Evolutionary conservation across 2,888 invertebrate genomes (phyloP).

Genomic region (Drosophila putrida): DNA sequence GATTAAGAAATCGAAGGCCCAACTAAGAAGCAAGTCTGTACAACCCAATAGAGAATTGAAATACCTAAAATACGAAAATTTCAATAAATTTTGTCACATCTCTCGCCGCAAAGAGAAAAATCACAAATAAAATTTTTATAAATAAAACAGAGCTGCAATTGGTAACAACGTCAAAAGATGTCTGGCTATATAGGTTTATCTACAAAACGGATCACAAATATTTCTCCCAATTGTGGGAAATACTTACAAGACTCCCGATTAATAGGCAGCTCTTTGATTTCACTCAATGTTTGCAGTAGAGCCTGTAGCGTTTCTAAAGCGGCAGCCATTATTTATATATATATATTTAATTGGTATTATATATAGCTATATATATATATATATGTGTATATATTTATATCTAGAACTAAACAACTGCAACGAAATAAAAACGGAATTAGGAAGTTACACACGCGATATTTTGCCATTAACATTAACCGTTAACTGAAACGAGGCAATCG

Average conservation of each 20-base stretch:
- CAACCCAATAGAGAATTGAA: background rate
- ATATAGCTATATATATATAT: conserved; percentile 30
- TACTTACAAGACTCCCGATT: conserved; percentile 83
- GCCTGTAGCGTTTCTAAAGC: conserved; percentile 79
- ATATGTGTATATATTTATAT: conserved; percentile 25
- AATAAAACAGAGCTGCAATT: conserved; percentile 74
- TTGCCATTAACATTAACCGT: conserved; percentile 70
- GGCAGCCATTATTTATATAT: conserved; percentile 74
- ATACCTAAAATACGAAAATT: background rate
- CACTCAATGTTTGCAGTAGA: conserved; percentile 73
- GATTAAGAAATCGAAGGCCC: conserved; percentile 10
- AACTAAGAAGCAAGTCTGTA: conserved; percentile 4
- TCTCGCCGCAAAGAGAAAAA: conserved; percentile 17
- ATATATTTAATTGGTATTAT: conserved; percentile 35
- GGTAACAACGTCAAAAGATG: conserved; percentile 48
- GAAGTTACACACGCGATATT: conserved; percentile 56
- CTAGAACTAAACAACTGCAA: conserved; percentile 45
- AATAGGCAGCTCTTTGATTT: conserved; percentile 78
- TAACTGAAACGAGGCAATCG: conserved; percentile 68
- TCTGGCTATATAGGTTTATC: background rate
- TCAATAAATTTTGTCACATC: conserved; percentile 24
- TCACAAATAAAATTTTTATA: conserved; percentile 58
- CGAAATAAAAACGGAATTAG: conserved; percentile 39
- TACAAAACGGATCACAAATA: conserved; percentile 1
- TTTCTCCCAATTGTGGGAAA: background rate